Evolutionary conservation across 2,113 vertebrate species (phyloP), one percentile per base, ranked within the genome.

Genomic region (Sturnus vulgaris): DNA sequence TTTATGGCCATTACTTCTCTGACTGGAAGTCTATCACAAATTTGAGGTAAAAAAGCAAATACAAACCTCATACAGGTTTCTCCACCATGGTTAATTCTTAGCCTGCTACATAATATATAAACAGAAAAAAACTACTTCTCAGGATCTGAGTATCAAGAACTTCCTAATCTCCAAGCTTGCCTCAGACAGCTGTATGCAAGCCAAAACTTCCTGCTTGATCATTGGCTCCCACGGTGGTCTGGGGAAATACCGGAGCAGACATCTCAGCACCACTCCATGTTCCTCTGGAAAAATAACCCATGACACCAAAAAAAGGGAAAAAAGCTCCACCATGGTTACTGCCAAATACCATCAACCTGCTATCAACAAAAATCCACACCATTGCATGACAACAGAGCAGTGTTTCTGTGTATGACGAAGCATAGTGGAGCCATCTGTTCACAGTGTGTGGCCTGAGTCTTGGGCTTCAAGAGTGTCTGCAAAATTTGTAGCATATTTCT

Each of bases 401-500:
- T 44, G 23, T 71, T 90, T 63, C 39, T 83, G 56, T 25, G 60
- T 66, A 83, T 68, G 64, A 52, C 3, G 2, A 75, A 83, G 68
- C 88, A 95, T 19, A 37, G 56, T 75, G 69, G 49, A 93, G 80
- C 76, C 90, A 90, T 95, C 92, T 96, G 88, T 82, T 93, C 25
- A 0, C 28, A 33, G 69, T 71, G 65, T 90, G 93, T 90, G 82
- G 93, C 88, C 90, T 28, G 82, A 8, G 0, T 71, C 79, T 92
- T 82, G 35, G 63, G n/a, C 90, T 88, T 79, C 76, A 90, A 27
- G 47, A 78, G 33, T 3, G 0, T 83, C 76, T 93, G 82, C 68
- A 93, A 83, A 88, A 71, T 63, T 53, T 86, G 68, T 68, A 85
- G 82, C 82, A 20, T 27, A 23, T 83, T 96, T 94, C 82, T 94